phyloP scores from a whole-genome alignment of 2,113 vertebrate genomes.

The Myrmecophaga tridactyla region DNA sequence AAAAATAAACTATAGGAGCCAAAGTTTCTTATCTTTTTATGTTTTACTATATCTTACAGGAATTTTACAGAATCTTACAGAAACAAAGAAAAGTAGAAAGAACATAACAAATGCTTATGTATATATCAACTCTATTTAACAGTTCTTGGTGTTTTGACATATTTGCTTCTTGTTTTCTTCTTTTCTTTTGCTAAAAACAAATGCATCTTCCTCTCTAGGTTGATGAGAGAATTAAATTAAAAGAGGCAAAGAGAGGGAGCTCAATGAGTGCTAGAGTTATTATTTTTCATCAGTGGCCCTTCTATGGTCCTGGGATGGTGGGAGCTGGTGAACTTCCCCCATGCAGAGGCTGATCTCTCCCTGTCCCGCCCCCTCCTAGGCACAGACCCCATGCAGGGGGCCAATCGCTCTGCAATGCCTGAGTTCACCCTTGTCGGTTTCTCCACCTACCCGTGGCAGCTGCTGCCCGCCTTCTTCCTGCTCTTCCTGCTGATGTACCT shows the following conservation, averaged over 20 bases:
- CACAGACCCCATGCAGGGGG: neutral
- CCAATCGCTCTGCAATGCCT: slow-evolving; percentile 25
- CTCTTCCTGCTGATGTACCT: slow-evolving; percentile 49
- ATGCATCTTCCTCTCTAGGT: neutral
- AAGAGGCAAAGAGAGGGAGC: neutral
- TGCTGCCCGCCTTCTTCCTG: neutral
- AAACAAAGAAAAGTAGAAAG: neutral
- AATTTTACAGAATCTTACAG: too few relatives aligned
- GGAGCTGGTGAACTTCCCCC: too few relatives aligned
- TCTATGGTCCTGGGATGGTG: neutral
- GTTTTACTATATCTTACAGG: neutral
- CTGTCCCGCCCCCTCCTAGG: neutral
- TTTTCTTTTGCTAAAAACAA: neutral
- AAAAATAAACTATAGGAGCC: neutral
- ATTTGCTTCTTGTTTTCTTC: neutral
- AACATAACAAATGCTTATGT: neutral
- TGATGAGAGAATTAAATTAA: neutral
- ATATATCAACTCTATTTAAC: neutral
- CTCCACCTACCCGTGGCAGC: slow-evolving; percentile 18
- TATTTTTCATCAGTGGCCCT: neutral
- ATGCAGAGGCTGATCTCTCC: neutral
- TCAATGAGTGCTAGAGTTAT: neutral
- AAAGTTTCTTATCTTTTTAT: neutral
- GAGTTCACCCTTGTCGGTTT: slow-evolving; percentile 50
- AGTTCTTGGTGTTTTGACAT: neutral